These are phyloP conservation scores for Crotophaga sulcirostris DNA, from an alignment of 2,113 vertebrate genomes.

Conservation along the genomic window DNA sequence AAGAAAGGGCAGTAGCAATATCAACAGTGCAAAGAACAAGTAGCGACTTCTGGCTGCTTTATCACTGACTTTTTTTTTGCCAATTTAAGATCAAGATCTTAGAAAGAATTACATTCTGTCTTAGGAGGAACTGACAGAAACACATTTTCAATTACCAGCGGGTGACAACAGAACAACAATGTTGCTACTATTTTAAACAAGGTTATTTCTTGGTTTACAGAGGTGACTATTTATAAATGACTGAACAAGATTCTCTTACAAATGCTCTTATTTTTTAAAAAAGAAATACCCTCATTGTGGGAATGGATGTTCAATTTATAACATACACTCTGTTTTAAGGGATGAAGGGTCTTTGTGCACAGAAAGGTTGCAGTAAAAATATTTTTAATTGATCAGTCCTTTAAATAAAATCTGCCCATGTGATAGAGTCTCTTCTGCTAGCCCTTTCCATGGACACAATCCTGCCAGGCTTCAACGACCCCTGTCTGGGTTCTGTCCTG, in stretches of 20 bases:
- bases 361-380: neutral
- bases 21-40: conserved; percentile 69
- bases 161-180: conserved; percentile 74
- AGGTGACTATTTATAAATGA: conserved; percentile 74
- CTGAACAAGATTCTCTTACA: conserved; percentile 63
- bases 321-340: neutral
- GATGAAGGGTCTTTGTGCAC: neutral
- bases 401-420: neutral
- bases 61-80: conserved; percentile 66
- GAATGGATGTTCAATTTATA: conserved; percentile 33
- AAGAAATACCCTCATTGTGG: conserved; percentile 21
- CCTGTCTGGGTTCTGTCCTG: neutral
- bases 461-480: neutral
- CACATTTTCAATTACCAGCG: conserved; percentile 80
- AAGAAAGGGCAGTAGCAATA: conserved; percentile 76
- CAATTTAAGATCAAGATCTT: conserved; percentile 79
- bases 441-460: neutral
- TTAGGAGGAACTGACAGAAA: conserved; percentile 76
- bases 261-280: conserved; percentile 61
- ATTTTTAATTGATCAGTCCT: neutral
- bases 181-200: conserved; percentile 71
- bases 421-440: neutral
- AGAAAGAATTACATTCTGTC: conserved; percentile 75
- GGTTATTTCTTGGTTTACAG: conserved; percentile 77
- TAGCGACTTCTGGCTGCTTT: conserved; percentile 69